A percentile compares a stretch with the other conserved stretches of the same genome.
These are phyloP conservation scores for Helobdella robusta DNA, from an alignment of 2,888 invertebrate species.

Conservation along the genomic window DNA sequence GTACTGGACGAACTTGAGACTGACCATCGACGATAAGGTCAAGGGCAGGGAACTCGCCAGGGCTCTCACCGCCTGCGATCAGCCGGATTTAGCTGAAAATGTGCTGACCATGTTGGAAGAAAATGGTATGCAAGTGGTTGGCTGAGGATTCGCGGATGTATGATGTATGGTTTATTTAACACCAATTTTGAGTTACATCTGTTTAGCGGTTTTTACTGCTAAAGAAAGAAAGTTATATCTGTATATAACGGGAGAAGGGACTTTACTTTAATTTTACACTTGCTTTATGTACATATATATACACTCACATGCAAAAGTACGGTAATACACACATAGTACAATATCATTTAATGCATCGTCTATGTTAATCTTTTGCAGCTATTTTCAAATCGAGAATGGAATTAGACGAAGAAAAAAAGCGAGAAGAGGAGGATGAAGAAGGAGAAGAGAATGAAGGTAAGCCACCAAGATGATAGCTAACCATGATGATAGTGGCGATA, in stretches of 20 bases:
- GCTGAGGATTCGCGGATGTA: background rate
- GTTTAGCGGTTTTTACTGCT: background rate
- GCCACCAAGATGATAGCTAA: background rate
- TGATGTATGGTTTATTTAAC: background rate
- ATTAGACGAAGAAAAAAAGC: background rate
- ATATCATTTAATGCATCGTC: no score
- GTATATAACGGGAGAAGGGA: background rate
- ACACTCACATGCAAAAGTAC: no score
- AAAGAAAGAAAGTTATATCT: background rate
- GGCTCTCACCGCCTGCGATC: constrained; percentile 8
- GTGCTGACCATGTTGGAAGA: background rate
- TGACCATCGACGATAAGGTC: background rate
- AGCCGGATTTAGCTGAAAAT: constrained; percentile 3
- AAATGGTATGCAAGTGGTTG: background rate
- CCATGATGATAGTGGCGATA: no score
- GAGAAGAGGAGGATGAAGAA: background rate
- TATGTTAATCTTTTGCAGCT: no score
- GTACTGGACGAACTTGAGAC: constrained; percentile 12
- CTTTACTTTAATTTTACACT: no score
- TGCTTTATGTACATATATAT: no score
- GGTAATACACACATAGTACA: no score
- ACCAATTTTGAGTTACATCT: background rate
- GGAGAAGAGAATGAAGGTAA: background rate
- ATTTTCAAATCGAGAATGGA: constrained; percentile 6
- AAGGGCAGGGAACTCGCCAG: constrained; percentile 17